Evolutionary conservation across 2,797 vertebrate species (phyloP), one percentile per base, ranked within the genome.

Genomic region (Naso thynnoides): DNA sequence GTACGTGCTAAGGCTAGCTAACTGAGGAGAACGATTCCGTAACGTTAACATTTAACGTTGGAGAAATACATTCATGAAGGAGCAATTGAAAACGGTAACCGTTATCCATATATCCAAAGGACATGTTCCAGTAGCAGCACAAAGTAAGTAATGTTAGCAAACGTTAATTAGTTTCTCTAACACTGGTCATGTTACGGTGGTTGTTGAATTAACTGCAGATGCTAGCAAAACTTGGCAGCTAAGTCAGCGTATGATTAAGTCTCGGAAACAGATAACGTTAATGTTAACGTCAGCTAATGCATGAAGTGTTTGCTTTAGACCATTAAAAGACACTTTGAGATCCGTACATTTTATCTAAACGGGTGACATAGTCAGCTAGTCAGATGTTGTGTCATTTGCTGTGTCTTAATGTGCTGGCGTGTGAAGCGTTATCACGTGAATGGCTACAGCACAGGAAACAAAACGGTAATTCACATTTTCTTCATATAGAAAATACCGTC

Each of bases 381-480:
- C 41, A 63, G 11, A 23, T 57, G 64, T 50, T 49, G 42, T 67
- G 64, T 70, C 56, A 41, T 33, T 77, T 23, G 44, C 24, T 63
- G 15, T 56, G 63, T 61, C 52, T 71, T 55, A 48, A 53, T 73
- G 53, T 45, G 60, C 10, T 78, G 50, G 29, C 78, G 61, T 85
- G 70, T 77, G 50, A 74, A 81, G 63, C 65, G 48, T 73, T 62
- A 74, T 93, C 94, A 94, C 90, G 90, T 94, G 93, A 93, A 84
- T 57, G 52, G 67, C 59, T 71, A 77, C 86, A 76, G 78, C 56
- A 83, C 78, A 86, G 82, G 84, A 82, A 81, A 89, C 70, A 64
- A 6, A 44, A 36, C 9, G 21, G 10, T 48, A 11, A 57, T 31
- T 29, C 27, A 47, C 26, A 41, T 62, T 62, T 54, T 52, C 33